These are phyloP conservation scores for Andricus grossulariae DNA, from an alignment of 1,140 invertebrate genomes.

Conservation along the genomic window DNA sequence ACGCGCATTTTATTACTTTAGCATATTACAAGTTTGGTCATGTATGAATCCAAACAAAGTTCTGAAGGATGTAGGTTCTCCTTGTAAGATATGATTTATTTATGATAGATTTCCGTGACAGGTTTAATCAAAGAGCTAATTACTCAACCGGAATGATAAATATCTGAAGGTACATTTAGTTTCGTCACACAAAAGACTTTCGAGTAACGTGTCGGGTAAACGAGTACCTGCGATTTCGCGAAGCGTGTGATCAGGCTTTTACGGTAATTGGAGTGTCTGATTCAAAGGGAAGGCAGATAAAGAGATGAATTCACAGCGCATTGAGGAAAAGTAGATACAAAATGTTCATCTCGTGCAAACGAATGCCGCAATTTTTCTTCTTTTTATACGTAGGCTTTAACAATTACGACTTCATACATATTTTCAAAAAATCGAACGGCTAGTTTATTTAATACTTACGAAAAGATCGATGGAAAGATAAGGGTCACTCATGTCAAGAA, in stretches of 20 bases:
- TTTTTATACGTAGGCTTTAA: too few relatives aligned
- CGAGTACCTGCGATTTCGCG: constrained; percentile 5
- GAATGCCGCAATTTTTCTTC: too few relatives aligned
- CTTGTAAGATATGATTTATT: not conserved
- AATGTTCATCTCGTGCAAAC: too few relatives aligned
- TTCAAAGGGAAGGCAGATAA: constrained; percentile 8
- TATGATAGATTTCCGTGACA: not conserved
- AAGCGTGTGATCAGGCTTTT: constrained; percentile 12
- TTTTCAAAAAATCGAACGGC: too few relatives aligned
- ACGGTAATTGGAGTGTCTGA: constrained; percentile 14
- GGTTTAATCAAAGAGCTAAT: not conserved
- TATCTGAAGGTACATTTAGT: not conserved
- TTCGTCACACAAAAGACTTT: not conserved
- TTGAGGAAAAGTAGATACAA: not conserved
- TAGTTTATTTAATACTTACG: too few relatives aligned
- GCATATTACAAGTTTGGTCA: too few relatives aligned
- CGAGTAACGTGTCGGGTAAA: not conserved
- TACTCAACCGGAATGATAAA: constrained; percentile 2
- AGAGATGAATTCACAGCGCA: not conserved
- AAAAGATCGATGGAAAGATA: too few relatives aligned
- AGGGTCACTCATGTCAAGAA: too few relatives aligned
- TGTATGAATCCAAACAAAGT: too few relatives aligned
- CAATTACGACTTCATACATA: too few relatives aligned
- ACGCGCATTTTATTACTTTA: too few relatives aligned
- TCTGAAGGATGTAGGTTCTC: too few relatives aligned